phyloP scores from a whole-genome alignment of 2,888 invertebrate species.

The Agrotis ipsilon region DNA sequence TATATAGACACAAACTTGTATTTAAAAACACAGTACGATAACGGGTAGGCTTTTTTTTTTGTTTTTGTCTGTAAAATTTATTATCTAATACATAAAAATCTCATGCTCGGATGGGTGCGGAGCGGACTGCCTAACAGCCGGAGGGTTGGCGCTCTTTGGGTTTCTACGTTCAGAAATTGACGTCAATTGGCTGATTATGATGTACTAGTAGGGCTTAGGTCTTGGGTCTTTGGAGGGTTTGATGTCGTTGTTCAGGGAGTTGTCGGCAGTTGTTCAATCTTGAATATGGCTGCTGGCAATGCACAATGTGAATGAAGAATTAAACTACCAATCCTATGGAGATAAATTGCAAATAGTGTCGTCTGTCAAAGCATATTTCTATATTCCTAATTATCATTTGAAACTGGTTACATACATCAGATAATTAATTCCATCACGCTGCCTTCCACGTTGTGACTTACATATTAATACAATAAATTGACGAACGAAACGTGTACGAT shows the following conservation, averaged over 20 bases:
- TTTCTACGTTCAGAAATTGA: not conserved
- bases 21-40: conserved; percentile 17
- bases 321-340: not conserved
- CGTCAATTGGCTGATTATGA: too few species aligned
- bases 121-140: too few species aligned
- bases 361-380: not conserved
- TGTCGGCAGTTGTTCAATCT: not conserved
- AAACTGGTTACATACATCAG: conserved; percentile 17
- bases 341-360: not conserved
- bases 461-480: conserved; percentile 25
- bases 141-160: too few species aligned
- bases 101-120: too few species aligned
- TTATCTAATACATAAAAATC: too few species aligned
- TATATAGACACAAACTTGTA: not conserved
- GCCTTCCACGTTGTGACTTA: conserved; percentile 12
- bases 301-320: not conserved
- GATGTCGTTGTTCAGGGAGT: not conserved
- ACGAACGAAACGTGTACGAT: conserved; percentile 25
- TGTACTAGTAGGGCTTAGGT: not conserved
- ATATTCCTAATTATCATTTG: conserved; percentile 2
- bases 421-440: conserved; percentile 14
- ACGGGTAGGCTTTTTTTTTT: conserved; percentile 1
- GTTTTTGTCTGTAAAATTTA: conserved; percentile 4
- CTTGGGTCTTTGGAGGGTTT: not conserved
- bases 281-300: not conserved